These are phyloP conservation scores for Sarcophaga rosellei DNA, from an alignment of 2,888 invertebrate species.

Conservation along the genomic window DNA sequence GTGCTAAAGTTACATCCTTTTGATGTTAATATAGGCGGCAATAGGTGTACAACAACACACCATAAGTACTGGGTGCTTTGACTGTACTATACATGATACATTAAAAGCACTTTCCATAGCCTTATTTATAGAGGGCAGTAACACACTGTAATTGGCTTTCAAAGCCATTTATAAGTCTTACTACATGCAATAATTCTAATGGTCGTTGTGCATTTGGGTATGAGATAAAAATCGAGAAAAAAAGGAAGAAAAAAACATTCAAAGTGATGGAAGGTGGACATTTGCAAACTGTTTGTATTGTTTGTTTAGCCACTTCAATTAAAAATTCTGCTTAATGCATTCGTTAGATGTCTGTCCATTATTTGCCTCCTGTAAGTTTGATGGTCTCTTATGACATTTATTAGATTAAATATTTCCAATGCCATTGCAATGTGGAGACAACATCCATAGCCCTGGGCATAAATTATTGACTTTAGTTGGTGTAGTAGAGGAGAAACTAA, in stretches of 20 bases:
- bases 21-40: slow-evolving; percentile 1
- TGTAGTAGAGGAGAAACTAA: background rate
- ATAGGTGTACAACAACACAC: background rate
- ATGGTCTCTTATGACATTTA: slow-evolving; percentile 27
- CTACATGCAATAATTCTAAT: slow-evolving; percentile 33
- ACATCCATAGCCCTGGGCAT: background rate
- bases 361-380: background rate
- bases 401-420: slow-evolving; percentile 46
- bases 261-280: slow-evolving; percentile 16
- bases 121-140: background rate
- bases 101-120: no score
- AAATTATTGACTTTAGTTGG: background rate
- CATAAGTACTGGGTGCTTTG: background rate
- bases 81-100: background rate
- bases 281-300: slow-evolving; percentile 19
- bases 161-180: slow-evolving; percentile 18
- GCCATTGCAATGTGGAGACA: background rate
- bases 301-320: slow-evolving; percentile 62
- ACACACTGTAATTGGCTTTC: background rate
- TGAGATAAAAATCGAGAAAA: background rate
- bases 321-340: slow-evolving; percentile 42
- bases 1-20: slow-evolving; percentile 6
- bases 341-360: slow-evolving; percentile 29
- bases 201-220: slow-evolving; percentile 8
- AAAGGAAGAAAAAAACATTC: background rate